phyloP scores from a whole-genome alignment of 2,888 invertebrate species.

The Myathropa florea region DNA sequence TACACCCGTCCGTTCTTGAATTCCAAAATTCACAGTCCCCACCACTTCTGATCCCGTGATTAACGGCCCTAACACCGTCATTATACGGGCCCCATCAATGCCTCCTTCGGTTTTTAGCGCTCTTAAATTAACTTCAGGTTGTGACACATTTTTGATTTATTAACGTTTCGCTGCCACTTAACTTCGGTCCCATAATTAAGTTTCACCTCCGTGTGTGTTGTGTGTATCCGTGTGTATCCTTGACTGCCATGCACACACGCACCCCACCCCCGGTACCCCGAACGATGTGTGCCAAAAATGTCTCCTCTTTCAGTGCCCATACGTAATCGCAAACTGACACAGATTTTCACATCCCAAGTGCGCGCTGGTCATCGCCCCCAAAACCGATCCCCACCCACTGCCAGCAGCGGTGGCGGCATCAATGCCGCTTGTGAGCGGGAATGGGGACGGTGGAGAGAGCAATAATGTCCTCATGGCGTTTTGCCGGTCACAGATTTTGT shows the following conservation, averaged over 20 bases:
- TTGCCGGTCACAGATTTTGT: conserved; percentile 48
- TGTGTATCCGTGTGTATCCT: conserved; percentile 22
- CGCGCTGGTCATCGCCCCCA: conserved; percentile 48
- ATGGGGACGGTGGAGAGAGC: conserved; percentile 23
- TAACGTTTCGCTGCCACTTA: conserved; percentile 58
- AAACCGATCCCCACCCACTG: conserved; percentile 19
- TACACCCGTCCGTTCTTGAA: neutral
- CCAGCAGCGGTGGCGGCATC: neutral
- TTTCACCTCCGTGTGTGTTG: conserved; percentile 36
- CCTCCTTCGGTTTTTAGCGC: conserved; percentile 22
- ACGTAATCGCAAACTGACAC: conserved; percentile 58
- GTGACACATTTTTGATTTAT: conserved; percentile 68
- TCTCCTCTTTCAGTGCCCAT: conserved; percentile 45
- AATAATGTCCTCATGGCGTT: conserved; percentile 57
- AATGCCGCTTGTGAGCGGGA: neutral
- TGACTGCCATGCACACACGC: conserved; percentile 45
- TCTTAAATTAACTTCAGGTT: conserved; percentile 66
- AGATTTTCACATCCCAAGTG: conserved; percentile 62
- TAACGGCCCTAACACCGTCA: conserved; percentile 54
- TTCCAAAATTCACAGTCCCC: neutral
- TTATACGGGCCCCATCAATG: conserved; percentile 35
- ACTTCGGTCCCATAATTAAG: conserved; percentile 61
- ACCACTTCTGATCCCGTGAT: conserved; percentile 46
- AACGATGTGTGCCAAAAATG: conserved; percentile 27
- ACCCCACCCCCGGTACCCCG: conserved; percentile 25